Conservation (phyloP, 2,797 vertebrate species). For the Hapalemur alaotrensis region DNA sequence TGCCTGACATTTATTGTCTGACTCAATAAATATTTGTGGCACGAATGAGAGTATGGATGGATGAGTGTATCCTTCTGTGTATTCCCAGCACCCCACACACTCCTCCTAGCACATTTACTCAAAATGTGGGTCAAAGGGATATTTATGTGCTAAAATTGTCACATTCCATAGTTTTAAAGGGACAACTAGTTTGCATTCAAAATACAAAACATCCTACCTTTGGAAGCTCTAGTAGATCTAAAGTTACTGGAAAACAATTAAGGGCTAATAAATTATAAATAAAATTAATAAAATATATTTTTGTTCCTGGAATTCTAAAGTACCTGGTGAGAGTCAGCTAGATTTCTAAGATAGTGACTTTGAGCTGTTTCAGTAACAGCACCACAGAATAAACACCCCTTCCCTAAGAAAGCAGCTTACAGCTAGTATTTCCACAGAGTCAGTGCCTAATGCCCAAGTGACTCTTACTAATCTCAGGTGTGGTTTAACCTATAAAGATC, state of each 20-base stretch:
- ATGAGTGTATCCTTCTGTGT: too few species aligned
- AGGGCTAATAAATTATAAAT: neutral
- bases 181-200: neutral
- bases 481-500: neutral
- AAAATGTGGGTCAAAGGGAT: neutral
- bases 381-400: neutral
- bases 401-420: neutral
- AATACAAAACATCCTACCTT: neutral
- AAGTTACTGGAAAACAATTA: neutral
- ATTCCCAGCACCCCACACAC: neutral
- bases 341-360: neutral
- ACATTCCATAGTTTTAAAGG: neutral
- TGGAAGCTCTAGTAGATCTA: neutral
- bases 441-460: neutral
- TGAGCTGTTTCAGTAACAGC: neutral
- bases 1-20: neutral
- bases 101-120: neutral
- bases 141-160: neutral
- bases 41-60: too few species aligned
- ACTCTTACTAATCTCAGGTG: neutral
- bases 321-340: neutral
- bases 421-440: neutral
- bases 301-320: neutral
- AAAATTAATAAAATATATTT: neutral
- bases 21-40: neutral